These are phyloP conservation scores for Tauraco erythrolophus DNA, from an alignment of 2,113 vertebrate genomes.

Conservation along the genomic window DNA sequence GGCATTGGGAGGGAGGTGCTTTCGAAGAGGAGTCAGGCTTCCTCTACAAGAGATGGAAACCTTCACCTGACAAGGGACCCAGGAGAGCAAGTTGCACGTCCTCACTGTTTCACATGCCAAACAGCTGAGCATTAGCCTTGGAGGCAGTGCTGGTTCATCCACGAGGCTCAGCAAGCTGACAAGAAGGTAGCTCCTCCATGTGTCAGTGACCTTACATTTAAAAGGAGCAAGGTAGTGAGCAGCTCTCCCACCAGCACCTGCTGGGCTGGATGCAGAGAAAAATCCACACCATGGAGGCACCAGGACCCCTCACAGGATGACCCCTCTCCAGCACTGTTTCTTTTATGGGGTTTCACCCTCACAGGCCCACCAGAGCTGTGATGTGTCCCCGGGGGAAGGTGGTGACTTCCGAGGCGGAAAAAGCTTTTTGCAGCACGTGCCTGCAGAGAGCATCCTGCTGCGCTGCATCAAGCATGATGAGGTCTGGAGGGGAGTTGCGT, in stretches of 20 bases:
- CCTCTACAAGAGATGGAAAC: background rate
- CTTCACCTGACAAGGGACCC: background rate
- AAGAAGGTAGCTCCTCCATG: background rate
- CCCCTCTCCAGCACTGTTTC: background rate
- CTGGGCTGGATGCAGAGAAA: background rate
- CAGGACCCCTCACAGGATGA: background rate
- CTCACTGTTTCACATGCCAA: rapidly evolving
- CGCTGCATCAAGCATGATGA: background rate
- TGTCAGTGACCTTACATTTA: background rate
- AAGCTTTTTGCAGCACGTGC: background rate
- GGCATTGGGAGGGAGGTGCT: background rate
- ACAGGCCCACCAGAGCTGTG: background rate
- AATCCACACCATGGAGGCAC: background rate
- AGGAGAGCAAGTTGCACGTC: background rate
- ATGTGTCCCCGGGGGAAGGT: background rate
- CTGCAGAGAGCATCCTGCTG: background rate
- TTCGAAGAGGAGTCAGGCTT: background rate
- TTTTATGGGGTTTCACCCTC: background rate
- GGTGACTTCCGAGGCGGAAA: background rate
- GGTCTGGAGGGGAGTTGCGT: background rate
- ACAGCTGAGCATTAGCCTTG: background rate
- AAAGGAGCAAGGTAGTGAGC: background rate
- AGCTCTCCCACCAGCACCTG: background rate
- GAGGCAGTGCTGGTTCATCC: rapidly evolving
- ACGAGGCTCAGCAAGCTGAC: background rate